Evolutionary conservation across 2,888 invertebrate genomes (phyloP).

Genomic region (Plusia festucae): DNA sequence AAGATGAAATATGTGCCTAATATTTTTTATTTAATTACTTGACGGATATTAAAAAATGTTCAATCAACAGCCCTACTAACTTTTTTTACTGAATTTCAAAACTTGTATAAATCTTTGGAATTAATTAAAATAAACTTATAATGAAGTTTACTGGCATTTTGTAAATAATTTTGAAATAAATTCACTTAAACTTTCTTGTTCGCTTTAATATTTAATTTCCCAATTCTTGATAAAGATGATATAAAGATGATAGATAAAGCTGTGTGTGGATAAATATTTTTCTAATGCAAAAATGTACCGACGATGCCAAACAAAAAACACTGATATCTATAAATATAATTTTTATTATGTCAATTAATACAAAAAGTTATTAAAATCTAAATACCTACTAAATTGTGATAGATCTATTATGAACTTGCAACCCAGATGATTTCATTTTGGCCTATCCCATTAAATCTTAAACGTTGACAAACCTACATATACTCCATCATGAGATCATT

Average conservation of each 20-base stretch:
- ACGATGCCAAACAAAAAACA: too few species aligned
- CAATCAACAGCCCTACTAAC: too few species aligned
- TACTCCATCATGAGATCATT: not conserved
- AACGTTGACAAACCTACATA: not conserved
- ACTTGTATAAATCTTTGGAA: not conserved
- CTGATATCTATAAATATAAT: not conserved
- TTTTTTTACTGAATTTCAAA: not conserved
- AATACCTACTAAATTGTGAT: not conserved
- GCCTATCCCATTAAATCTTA: not conserved
- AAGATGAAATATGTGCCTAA: too few species aligned
- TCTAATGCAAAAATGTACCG: too few species aligned
- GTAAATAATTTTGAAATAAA: constrained; percentile 58
- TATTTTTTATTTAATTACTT: too few species aligned
- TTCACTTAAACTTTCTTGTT: constrained; percentile 34
- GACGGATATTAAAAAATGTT: too few species aligned
- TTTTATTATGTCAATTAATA: not conserved
- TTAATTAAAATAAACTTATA: not conserved
- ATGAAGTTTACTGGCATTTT: constrained; percentile 34
- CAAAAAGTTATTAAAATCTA: not conserved
- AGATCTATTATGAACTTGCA: not conserved
- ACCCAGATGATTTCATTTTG: not conserved
- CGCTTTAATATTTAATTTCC: constrained; percentile 7
- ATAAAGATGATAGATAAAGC: too few species aligned
- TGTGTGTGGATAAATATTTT: too few species aligned
- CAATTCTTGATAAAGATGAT: too few species aligned